Percentiles rank a stretch among this genome's conserved stretches.
Conservation (phyloP, 2,888 invertebrate genomes). For the Leistus spinibarbis region DNA sequence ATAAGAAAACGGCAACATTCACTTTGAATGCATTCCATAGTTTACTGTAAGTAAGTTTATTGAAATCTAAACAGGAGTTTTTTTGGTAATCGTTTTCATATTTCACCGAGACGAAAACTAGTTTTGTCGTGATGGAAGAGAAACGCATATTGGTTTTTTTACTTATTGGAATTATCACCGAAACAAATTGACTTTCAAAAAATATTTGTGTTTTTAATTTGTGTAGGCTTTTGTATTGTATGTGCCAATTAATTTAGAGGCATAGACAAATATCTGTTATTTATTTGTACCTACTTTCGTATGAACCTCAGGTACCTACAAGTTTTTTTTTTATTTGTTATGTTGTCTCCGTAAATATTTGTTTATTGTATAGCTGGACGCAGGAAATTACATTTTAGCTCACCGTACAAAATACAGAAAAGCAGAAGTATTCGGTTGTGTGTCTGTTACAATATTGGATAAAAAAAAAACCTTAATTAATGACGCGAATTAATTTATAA, state of each 20-base stretch:
- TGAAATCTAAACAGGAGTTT: constrained; percentile 4
- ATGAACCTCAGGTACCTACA: not conserved
- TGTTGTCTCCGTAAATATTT: too few relatives aligned
- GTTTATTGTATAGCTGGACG: too few relatives aligned
- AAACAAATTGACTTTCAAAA: not conserved
- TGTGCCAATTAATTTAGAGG: not conserved
- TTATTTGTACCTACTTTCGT: not conserved
- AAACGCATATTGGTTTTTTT: constrained; percentile 1
- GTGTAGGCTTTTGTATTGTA: not conserved
- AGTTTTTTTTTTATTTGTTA: not conserved
- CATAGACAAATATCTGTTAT: too few relatives aligned
- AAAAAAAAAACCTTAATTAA: too few relatives aligned
- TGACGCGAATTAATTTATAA: too few relatives aligned
- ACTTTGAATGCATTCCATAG: not conserved
- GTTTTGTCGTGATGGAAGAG: constrained; percentile 5
- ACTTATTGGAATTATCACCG: constrained; percentile 1
- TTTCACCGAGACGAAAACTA: constrained; percentile 6
- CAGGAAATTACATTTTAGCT: too few relatives aligned
- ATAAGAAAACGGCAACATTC: constrained; percentile 11
- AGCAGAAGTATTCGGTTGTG: too few relatives aligned
- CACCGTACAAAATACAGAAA: too few relatives aligned
- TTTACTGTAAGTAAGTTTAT: not conserved
- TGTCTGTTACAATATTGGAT: too few relatives aligned
- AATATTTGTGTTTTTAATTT: not conserved
- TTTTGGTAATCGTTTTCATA: constrained; percentile 11